A percentile compares a stretch with the other conserved stretches of the same genome.
Evolutionary conservation across 2,113 vertebrate genomes (phyloP).

Genomic region (Cranoglanis bouderius): DNA sequence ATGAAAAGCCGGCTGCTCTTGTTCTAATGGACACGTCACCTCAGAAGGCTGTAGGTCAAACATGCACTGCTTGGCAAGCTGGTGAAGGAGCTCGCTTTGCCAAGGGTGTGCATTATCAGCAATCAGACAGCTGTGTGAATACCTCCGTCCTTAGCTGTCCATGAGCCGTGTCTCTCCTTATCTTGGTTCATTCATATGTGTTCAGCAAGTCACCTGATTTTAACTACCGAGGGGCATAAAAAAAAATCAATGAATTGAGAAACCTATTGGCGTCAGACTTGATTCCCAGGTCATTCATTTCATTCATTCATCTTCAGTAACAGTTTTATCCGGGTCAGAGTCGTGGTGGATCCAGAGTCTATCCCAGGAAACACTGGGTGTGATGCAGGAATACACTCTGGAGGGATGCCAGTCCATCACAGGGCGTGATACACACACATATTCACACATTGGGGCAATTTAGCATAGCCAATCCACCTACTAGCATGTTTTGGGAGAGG

Average conservation of each 20-base stretch:
- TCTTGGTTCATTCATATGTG: background rate
- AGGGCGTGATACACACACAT: background rate
- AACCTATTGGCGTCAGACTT: background rate
- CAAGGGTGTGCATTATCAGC: slow-evolving; percentile 46
- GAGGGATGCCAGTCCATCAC: background rate
- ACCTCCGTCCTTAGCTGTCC: slow-evolving; percentile 1
- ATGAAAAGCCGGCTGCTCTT: background rate
- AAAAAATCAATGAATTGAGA: background rate
- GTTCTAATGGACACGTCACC: background rate
- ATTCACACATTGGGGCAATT: background rate
- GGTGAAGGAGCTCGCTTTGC: slow-evolving; percentile 33
- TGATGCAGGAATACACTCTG: background rate
- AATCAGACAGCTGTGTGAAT: slow-evolving; percentile 40
- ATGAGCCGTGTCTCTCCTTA: background rate
- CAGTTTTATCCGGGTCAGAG: background rate
- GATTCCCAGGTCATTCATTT: background rate
- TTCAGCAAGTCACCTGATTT: background rate
- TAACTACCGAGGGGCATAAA: background rate
- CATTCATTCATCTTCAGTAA: background rate
- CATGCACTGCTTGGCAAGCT: slow-evolving; percentile 36
- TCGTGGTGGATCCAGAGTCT: background rate
- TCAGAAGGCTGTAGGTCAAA: slow-evolving; percentile 34
- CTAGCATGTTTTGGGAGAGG: background rate
- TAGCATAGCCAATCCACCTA: background rate
- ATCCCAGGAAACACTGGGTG: background rate